Conservation (phyloP, 1,140 invertebrate species). For the Sycophila sp. region DNA sequence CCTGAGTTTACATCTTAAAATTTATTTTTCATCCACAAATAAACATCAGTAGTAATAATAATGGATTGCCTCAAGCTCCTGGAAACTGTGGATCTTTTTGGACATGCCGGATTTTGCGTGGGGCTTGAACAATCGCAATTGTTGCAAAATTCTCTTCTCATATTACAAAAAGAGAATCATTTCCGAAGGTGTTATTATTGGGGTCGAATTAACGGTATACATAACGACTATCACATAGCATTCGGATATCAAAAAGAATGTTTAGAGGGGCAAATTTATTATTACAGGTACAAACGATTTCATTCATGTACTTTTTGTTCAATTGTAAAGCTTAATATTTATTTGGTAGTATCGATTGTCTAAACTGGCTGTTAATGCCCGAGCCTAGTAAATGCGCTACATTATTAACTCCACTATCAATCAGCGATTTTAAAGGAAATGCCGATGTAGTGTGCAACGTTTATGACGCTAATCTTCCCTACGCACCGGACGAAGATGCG, state of each 20-base stretch:
- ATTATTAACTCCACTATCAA: slow-evolving; percentile 68
- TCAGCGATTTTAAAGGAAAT: slow-evolving; percentile 69
- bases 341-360: slow-evolving; percentile 69
- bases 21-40: neutral
- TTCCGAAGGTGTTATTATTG: slow-evolving; percentile 78
- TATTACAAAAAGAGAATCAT: slow-evolving; percentile 80
- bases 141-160: slow-evolving; percentile 75
- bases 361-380: slow-evolving; percentile 76
- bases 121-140: slow-evolving; percentile 73
- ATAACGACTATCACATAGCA: slow-evolving; percentile 78
- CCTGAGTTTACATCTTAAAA: neutral
- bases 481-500: slow-evolving; percentile 48
- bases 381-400: slow-evolving; percentile 70
- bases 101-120: slow-evolving; percentile 71
- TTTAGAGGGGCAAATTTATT: slow-evolving; percentile 72
- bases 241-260: slow-evolving; percentile 77
- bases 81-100: slow-evolving; percentile 61
- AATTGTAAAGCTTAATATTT: neutral
- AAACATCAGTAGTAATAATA: neutral
- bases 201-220: slow-evolving; percentile 76
- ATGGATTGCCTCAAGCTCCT: slow-evolving; percentile 56
- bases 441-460: slow-evolving; percentile 67
- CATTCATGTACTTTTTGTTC: neutral
- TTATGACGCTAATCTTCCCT: slow-evolving; percentile 59
- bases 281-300: slow-evolving; percentile 68